Evolutionary conservation across 1,140 invertebrate species (phyloP), one percentile per base, ranked within the genome.

Genomic region (Phortica variegata): DNA sequence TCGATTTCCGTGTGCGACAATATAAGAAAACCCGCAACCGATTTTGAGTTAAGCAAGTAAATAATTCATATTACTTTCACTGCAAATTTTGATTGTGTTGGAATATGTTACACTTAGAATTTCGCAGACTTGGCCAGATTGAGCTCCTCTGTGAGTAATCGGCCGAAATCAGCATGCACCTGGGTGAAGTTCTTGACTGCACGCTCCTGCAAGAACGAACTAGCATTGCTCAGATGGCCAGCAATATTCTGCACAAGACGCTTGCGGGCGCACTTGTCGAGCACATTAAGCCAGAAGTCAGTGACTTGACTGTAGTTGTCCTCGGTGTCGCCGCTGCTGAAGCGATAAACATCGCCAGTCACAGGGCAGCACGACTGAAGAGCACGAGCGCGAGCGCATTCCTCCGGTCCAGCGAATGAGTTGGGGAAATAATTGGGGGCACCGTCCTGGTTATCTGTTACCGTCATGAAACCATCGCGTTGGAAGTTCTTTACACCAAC

Each of bases 381-480:
- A n/a, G 77, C 73, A 47, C 79, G 77, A 7, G 81, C 80, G 15
- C 82, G 75, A 6, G 79, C 76, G 44, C 79, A 79, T 52, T 85
- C 83, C 21, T 81, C 75, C 0, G 93, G 92, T 0, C 93, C 94
- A 50, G 79, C 79, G 77, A 97, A 98, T 50, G 93, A 96, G 77
- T 98, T 98, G 0, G 96, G 96, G 80, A 85, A 95, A 74, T 97
- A 98, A 77, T 97, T 97, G 2, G 95, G 95, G 10, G 88, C 87
- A 29, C 87, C 89, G 33, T 80, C 85, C 81, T 89, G 84, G 61
- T 86, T 87, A 45, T 83, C 79, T 59, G 80, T 75, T 12, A 81
- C 73, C 9, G 79, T 77, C 80, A 86, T 86, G 7, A 84, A 80
- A 2, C 95, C 95, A 78, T 97, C 95, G 29, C 95, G 84, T 75